These are phyloP conservation scores for Peromyscus nudipes DNA, from an alignment of 2,797 vertebrate genomes.

Conservation along the genomic window DNA sequence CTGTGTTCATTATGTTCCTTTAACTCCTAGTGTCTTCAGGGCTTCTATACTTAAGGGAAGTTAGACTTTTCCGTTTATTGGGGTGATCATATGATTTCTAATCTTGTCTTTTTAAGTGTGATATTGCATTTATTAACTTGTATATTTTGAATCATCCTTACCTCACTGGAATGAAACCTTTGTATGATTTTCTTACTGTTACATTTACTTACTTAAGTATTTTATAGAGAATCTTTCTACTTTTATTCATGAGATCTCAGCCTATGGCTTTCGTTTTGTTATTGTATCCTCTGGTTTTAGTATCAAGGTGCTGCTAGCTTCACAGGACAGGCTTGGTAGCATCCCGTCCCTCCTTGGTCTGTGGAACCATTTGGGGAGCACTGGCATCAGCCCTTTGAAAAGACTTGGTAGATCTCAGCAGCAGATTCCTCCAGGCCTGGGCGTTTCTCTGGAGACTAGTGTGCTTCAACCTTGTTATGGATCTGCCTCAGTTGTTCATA, in stretches of 20 bases:
- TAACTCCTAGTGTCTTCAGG: not conserved
- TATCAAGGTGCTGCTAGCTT: not conserved
- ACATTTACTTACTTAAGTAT: not conserved
- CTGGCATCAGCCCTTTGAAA: too few relatives aligned
- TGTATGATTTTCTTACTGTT: not conserved
- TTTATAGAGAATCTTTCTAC: not conserved
- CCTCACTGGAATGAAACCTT: not conserved
- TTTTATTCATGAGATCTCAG: not conserved
- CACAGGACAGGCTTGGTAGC: not conserved
- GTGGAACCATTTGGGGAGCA: not conserved
- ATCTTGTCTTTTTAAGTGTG: not conserved
- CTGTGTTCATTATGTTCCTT: not conserved
- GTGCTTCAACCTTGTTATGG: not conserved
- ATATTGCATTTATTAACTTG: not conserved
- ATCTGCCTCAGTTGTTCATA: not conserved
- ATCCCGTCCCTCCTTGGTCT: not conserved
- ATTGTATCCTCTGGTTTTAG: not conserved
- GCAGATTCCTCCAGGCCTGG: not conserved
- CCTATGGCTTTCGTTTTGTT: not conserved
- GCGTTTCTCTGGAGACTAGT: not conserved
- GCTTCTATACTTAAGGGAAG: not conserved
- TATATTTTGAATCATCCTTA: not conserved
- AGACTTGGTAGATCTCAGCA: not conserved
- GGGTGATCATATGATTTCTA: not conserved
- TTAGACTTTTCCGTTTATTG: not conserved